Evolutionary conservation across 2,888 invertebrate genomes (phyloP), one percentile per base, ranked within the genome.

Genomic region (Amitus sp.): DNA sequence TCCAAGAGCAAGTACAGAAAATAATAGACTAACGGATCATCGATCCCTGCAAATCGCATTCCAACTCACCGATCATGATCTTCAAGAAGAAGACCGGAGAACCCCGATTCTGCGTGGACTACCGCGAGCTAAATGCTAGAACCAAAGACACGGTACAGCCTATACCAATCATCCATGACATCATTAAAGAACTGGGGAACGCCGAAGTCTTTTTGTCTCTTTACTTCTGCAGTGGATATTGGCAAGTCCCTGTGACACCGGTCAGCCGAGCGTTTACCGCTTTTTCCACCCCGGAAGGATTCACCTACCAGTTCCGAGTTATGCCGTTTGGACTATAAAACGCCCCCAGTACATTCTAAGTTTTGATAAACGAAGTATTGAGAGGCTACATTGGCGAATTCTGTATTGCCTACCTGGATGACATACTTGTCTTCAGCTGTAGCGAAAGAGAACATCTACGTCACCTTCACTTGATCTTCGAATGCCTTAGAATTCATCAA

Each of bases 141-240:
- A 62, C 69, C 1, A 59, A 65, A 40, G 56, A 61, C 34, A 62
- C 60, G 5, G 48, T 54, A 0, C 63, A 59, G 37, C 62, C 68
- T 0, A 54, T 73, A 2, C 73, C 72, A 0, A 39, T 64, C 1
- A 70, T 74, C 5, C 65, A 66, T 4, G 67, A 66, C 0, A 45
- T 69, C 0, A 13, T 75, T 0, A 66, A 69, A n/a, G 70, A 68
- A 7, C 47, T 76, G 0, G 72, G 75, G 0, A 34, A 30, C 1
- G 73, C 75, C 0, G 49, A 33, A 2, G 47, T 73, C 12, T 75
- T 75, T 34, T 55, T 72, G 1, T 71, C 71, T 15, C 28, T 77
- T 0, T 74, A 78, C 23, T 45, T 75, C 3, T 62, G 63, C 19
- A 65, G 63, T 34, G 74, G 73, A 1, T 77, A 74, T 46, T 77